These are phyloP conservation scores for Galagoides demidoff DNA, from an alignment of 2,797 vertebrate species.

Conservation along the genomic window DNA sequence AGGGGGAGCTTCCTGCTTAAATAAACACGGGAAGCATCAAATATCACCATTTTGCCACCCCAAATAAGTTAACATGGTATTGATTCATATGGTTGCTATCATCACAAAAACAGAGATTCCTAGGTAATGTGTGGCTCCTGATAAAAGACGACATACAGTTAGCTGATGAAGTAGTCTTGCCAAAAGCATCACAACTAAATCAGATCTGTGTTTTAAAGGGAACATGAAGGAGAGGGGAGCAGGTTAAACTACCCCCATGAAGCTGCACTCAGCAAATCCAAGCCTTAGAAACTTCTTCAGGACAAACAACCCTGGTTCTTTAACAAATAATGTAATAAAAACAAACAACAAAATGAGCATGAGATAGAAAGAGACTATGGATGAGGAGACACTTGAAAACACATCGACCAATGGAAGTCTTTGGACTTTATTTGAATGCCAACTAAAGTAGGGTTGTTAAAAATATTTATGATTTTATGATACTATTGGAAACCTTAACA, in stretches of 20 bases:
- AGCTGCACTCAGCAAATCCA: background rate
- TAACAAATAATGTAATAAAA: slow-evolving; percentile 25
- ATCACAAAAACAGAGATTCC: background rate
- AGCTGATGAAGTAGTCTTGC: background rate
- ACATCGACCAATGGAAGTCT: background rate
- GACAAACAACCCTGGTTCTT: background rate
- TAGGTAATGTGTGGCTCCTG: background rate
- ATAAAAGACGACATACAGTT: background rate
- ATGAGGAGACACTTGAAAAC: background rate
- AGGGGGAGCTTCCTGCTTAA: background rate
- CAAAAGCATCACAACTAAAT: background rate
- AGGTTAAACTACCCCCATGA: background rate
- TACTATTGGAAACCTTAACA: background rate
- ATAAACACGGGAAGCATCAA: background rate
- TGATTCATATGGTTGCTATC: background rate
- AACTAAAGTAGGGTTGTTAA: background rate
- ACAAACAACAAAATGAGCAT: background rate
- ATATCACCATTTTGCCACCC: background rate
- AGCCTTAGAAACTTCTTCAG: background rate
- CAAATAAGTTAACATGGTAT: background rate
- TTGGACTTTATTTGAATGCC: background rate
- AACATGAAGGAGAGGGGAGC: background rate
- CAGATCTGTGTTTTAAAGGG: background rate
- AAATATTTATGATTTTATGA: background rate
- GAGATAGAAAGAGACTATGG: background rate